These are phyloP conservation scores for Theocolax elegans DNA, from an alignment of 1,140 invertebrate genomes.

Conservation along the genomic window DNA sequence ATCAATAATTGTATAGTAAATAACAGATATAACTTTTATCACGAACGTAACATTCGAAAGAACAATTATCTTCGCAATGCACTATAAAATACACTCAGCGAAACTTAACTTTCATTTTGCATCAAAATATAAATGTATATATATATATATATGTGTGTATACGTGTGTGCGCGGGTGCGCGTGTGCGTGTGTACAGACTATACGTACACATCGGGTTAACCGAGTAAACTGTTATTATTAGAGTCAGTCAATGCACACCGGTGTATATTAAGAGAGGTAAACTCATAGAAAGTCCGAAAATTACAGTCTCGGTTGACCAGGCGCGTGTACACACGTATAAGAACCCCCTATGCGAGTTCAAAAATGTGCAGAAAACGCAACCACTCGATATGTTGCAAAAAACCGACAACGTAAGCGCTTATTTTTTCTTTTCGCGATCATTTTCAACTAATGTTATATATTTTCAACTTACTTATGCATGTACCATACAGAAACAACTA, in stretches of 20 bases:
- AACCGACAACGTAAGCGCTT: too few species aligned
- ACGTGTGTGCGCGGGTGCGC: too few species aligned
- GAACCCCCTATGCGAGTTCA: not conserved
- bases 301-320: not conserved
- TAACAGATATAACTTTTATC: too few species aligned
- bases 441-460: too few species aligned
- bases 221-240: conserved; percentile 17
- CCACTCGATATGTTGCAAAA: not conserved
- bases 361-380: conserved; percentile 23
- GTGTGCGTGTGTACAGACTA: too few species aligned
- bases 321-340: too few species aligned
- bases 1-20: too few species aligned
- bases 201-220: conserved; percentile 5
- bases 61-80: not conserved
- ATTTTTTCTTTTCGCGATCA: too few species aligned
- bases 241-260: not conserved
- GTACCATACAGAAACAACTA: too few species aligned
- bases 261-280: not conserved
- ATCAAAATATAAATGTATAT: not conserved
- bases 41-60: not conserved
- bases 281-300: conserved; percentile 26
- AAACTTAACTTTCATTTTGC: conserved; percentile 38
- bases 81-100: conserved; percentile 5
- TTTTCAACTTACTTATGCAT: too few species aligned
- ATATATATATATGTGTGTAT: not conserved